Conservation (phyloP, 1,140 invertebrate genomes). For the Plodia interpunctella region DNA sequence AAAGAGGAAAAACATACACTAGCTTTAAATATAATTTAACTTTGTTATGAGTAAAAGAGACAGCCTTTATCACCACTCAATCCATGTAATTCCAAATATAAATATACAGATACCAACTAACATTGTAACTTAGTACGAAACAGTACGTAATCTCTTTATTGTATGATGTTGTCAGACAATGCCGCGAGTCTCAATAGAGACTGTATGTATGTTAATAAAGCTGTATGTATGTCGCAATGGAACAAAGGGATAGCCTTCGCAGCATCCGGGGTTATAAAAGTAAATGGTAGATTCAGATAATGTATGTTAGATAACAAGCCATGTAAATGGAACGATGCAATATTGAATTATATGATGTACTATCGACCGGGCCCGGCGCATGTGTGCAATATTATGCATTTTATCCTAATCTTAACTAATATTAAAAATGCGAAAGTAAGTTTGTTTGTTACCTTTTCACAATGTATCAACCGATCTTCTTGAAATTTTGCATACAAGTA, state of each 20-base stretch:
- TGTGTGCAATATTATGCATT: too few species aligned
- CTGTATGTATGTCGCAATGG: conserved; percentile 1
- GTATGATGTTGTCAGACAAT: not conserved
- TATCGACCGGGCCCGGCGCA: too few species aligned
- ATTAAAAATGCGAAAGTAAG: too few species aligned
- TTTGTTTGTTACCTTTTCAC: too few species aligned
- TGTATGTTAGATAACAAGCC: not conserved
- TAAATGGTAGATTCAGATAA: not conserved
- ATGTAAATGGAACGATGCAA: not conserved
- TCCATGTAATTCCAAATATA: not conserved
- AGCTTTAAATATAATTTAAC: too few species aligned
- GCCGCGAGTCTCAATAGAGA: not conserved
- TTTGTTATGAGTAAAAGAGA: too few species aligned
- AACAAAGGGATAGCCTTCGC: conserved; percentile 3
- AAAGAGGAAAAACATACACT: too few species aligned
- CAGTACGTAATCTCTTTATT: not conserved
- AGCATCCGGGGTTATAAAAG: conserved; percentile 6
- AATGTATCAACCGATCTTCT: too few species aligned
- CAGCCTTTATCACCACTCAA: too few species aligned
- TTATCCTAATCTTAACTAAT: too few species aligned
- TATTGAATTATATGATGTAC: not conserved
- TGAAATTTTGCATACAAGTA: too few species aligned
- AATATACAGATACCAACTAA: not conserved
- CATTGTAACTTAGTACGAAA: conserved; percentile 6
- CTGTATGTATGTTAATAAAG: not conserved